Evolutionary conservation across 1,140 invertebrate genomes (phyloP), one percentile per base, ranked within the genome.

Genomic region (Neocloeon triangulifer): DNA sequence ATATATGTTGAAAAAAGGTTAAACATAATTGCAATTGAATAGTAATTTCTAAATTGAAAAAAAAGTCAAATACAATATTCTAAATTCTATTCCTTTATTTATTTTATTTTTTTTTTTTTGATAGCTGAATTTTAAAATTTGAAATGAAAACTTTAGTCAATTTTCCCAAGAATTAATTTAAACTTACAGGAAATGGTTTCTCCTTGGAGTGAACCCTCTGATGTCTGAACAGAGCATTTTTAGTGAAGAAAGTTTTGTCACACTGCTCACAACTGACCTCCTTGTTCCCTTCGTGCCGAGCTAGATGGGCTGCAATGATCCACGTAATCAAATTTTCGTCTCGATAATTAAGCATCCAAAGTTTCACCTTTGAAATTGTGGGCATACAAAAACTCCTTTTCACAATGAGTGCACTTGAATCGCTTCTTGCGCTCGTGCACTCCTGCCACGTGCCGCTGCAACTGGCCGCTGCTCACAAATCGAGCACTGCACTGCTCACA

Each of bases 231-330:
- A 43, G 37, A 13, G 39, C 38, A 13, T 40, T 39, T 13, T 35
- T 35, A 4, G 37, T 37, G 16, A 30, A 16, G 35, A 46, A 47
- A 13, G 23, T 33, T 15, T 54, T 36, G 14, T 40, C 37, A 37
- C 59, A 61, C 33, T 47, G 52, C 40, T 50, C 53, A 37, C 55
- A 59, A 42, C 54, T 51, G 30, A 53, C 51, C 1, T 50, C 50
- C 41, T 55, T 53, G 33, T 53, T 50, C 9, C 53, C 53, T 5
- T 50, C 53, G 39, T 58, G 53, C 27, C 18, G 13, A 13, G 26
- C 16, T 9, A 30, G 27, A 34, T 40, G 31, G 19, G 15, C 33
- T 35, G 13, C 18, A 14, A 25, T 51, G 53, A 36, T 55, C 54
- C 1, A 50, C 53, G 16, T 52, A 32, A 6, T 54, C 39, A 13